A percentile compares a stretch with the other conserved stretches of the same genome.
Conservation (phyloP, 2,888 invertebrate species). For the Watsonalla binaria region DNA sequence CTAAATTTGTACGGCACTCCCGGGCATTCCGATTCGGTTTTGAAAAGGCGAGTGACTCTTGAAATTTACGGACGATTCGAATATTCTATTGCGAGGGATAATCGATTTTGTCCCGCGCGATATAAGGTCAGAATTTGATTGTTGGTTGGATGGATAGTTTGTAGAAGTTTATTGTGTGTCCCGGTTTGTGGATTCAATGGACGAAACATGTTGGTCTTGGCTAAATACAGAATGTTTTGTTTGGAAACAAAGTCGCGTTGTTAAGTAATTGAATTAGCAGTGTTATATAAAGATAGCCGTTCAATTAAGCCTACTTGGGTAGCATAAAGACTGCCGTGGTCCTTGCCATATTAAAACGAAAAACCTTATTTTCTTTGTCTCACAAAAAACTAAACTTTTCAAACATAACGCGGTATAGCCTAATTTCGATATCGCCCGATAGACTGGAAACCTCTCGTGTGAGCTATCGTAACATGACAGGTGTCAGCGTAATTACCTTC, state of each 20-base stretch:
- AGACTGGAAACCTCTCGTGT: too few species aligned
- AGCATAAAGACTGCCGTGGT: too few species aligned
- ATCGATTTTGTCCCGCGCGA: conserved; percentile 27
- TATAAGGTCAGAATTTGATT: conserved; percentile 24
- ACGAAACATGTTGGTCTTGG: conserved; percentile 20
- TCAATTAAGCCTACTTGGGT: not conserved
- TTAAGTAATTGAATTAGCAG: not conserved
- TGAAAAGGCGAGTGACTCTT: conserved; percentile 57
- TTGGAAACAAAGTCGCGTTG: not conserved
- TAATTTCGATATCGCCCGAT: too few species aligned
- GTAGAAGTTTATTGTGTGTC: conserved; percentile 18
- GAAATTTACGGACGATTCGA: conserved; percentile 47
- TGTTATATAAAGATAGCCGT: too few species aligned
- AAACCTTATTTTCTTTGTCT: too few species aligned
- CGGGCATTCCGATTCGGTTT: conserved; percentile 54
- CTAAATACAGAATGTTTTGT: conserved; percentile 9
- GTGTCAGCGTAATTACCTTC: too few species aligned
- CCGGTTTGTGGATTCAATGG: conserved; percentile 35
- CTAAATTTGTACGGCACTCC: conserved; percentile 53
- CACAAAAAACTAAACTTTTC: too few species aligned
- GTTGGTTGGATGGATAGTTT: conserved; percentile 8
- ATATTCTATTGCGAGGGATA: conserved; percentile 24
- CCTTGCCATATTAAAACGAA: too few species aligned
- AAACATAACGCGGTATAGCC: too few species aligned
- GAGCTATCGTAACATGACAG: too few species aligned